A percentile compares a stretch with the other conserved stretches of the same genome.
Conservation (phyloP, 2,888 invertebrate species). For the Synanthedon formicaeformis region DNA sequence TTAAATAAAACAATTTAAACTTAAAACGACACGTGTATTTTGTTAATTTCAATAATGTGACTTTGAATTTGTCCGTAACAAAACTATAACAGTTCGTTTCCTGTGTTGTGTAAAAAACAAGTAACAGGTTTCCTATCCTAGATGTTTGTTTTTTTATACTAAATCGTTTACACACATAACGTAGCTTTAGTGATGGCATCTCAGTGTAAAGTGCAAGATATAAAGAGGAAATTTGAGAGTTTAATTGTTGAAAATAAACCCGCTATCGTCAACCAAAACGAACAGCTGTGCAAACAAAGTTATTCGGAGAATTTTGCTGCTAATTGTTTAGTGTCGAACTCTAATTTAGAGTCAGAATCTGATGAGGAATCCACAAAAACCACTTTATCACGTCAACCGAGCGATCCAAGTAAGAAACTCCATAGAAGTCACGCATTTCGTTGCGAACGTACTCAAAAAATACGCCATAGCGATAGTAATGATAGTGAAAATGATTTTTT, state of each 20-base stretch:
- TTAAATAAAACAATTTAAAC: not conserved
- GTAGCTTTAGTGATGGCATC: slow-evolving; percentile 54
- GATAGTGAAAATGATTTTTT: slow-evolving; percentile 43
- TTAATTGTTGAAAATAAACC: slow-evolving; percentile 41
- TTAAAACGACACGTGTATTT: not conserved
- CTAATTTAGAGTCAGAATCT: not conserved
- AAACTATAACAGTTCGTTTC: slow-evolving; percentile 3
- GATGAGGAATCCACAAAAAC: slow-evolving; percentile 24
- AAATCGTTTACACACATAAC: not conserved
- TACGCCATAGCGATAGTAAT: slow-evolving; percentile 48
- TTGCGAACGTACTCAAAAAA: slow-evolving; percentile 59
- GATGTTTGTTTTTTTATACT: not conserved
- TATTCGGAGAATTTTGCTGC: not conserved
- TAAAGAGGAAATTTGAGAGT: slow-evolving; percentile 75
- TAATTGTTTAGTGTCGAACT: not conserved
- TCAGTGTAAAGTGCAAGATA: slow-evolving; percentile 69
- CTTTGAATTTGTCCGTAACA: not conserved
- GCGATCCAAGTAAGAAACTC: slow-evolving; percentile 68
- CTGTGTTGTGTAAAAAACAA: slow-evolving; percentile 7
- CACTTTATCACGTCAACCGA: slow-evolving; percentile 47
- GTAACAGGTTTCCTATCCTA: slow-evolving; percentile 5
- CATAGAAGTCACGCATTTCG: slow-evolving; percentile 72
- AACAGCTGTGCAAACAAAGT: slow-evolving; percentile 19
- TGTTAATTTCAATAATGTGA: not conserved
- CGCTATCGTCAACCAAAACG: slow-evolving; percentile 11